phyloP scores from a whole-genome alignment of 2,113 vertebrate species.

The Anarrhichthys ocellatus region DNA sequence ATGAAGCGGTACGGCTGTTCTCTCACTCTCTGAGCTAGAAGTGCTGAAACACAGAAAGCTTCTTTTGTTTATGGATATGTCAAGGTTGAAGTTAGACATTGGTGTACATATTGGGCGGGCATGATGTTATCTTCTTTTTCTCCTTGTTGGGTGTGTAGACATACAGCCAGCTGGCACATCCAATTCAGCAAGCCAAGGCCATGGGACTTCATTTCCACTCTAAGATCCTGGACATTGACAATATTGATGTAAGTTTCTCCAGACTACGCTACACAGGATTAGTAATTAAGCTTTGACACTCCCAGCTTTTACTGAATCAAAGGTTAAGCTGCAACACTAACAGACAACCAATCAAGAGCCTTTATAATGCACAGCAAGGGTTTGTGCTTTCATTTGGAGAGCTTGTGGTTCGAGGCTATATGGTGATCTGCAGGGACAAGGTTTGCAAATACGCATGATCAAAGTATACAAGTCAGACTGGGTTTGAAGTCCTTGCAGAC shows the following conservation, averaged over 20 bases:
- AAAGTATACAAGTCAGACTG: neutral
- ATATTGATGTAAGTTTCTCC: constrained; percentile 89
- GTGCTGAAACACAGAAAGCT: neutral
- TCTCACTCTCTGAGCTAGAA: neutral
- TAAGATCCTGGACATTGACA: constrained; percentile 94
- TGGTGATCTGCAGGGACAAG: neutral
- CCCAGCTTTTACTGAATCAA: neutral
- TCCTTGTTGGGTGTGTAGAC: constrained; percentile 82
- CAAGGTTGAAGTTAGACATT: neutral
- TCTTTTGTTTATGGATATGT: neutral
- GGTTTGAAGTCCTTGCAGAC: neutral
- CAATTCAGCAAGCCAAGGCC: constrained; percentile 93
- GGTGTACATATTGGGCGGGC: neutral
- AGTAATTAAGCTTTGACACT: neutral
- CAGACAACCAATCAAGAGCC: neutral
- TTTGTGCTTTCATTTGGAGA: neutral
- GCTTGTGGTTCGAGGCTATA: neutral
- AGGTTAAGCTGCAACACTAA: neutral
- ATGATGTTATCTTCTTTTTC: constrained; percentile 2
- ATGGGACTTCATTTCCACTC: constrained; percentile 94
- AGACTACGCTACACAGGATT: neutral
- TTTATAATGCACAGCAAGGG: neutral
- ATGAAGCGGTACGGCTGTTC: constrained; percentile 90
- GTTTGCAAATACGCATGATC: neutral
- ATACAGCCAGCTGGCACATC: constrained; percentile 94